Evolutionary conservation across 2,113 vertebrate species (phyloP).

Genomic region (Chaetura pelagica): DNA sequence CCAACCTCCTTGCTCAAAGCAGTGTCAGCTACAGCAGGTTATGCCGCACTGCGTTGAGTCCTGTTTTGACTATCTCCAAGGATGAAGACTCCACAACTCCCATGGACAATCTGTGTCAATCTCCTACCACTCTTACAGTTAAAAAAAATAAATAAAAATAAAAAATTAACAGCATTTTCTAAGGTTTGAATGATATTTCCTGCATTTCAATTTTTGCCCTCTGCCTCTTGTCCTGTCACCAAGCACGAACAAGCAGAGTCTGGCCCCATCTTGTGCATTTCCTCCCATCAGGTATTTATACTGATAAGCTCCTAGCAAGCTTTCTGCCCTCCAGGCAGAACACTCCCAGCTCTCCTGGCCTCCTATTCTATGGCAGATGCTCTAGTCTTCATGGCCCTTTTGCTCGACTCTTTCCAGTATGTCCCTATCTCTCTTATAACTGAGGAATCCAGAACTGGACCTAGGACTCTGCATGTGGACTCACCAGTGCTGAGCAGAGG

Average conservation of each 20-base stretch:
- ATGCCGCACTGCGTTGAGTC: too few relatives aligned
- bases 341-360: background rate
- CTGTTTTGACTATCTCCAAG: background rate
- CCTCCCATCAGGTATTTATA: background rate
- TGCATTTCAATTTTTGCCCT: background rate
- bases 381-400: background rate
- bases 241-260: background rate
- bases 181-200: background rate
- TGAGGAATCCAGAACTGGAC: background rate
- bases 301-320: background rate
- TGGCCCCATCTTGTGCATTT: background rate
- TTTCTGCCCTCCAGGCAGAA: background rate
- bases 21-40: background rate
- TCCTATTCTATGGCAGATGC: background rate
- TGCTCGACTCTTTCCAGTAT: background rate
- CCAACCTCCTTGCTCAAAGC: background rate
- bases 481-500: background rate
- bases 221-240: background rate
- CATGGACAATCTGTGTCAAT: background rate
- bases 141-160: too few relatives aligned
- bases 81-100: background rate
- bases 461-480: background rate
- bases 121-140: fast-evolving
- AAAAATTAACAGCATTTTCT: background rate
- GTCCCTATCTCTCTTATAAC: background rate